Percentiles rank a stretch among this genome's conserved stretches.
These are phyloP conservation scores for Ophiodon elongatus DNA, from an alignment of 2,113 vertebrate genomes.

Conservation along the genomic window DNA sequence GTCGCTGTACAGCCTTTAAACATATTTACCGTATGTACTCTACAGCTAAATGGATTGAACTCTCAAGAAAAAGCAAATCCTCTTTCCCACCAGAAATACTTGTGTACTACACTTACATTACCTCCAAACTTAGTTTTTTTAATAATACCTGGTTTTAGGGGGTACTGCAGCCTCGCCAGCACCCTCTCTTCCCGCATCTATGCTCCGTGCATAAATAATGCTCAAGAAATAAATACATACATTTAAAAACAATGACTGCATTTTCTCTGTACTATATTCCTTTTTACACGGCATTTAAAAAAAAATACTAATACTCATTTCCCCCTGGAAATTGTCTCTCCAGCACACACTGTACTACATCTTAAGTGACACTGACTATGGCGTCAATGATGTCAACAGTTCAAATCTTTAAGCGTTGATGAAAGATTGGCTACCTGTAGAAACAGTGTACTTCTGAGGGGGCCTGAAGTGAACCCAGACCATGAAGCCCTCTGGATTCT, in stretches of 20 bases:
- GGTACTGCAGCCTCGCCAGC: too few relatives aligned
- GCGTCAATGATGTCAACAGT: neutral
- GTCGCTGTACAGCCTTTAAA: neutral
- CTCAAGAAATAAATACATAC: neutral
- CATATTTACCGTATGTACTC: neutral
- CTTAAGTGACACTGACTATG: neutral
- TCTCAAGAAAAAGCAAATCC: neutral
- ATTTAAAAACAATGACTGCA: neutral
- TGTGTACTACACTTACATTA: neutral
- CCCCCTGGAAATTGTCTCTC: neutral
- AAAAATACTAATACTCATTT: neutral
- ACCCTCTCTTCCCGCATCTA: too few relatives aligned
- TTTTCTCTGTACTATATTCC: neutral
- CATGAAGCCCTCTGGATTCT: constrained; percentile 91
- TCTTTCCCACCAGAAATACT: neutral
- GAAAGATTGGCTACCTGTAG: constrained; percentile 85
- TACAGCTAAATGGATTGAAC: neutral
- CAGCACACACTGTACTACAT: neutral
- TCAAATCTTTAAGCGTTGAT: neutral
- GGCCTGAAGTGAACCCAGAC: constrained; percentile 94
- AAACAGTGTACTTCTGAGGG: constrained; percentile 85
- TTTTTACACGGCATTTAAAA: neutral
- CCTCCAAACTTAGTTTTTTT: too few relatives aligned
- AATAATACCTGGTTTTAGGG: neutral
- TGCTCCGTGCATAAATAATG: neutral